These are phyloP conservation scores for Okapia johnstoni DNA, from an alignment of 2,113 vertebrate species.

Conservation along the genomic window DNA sequence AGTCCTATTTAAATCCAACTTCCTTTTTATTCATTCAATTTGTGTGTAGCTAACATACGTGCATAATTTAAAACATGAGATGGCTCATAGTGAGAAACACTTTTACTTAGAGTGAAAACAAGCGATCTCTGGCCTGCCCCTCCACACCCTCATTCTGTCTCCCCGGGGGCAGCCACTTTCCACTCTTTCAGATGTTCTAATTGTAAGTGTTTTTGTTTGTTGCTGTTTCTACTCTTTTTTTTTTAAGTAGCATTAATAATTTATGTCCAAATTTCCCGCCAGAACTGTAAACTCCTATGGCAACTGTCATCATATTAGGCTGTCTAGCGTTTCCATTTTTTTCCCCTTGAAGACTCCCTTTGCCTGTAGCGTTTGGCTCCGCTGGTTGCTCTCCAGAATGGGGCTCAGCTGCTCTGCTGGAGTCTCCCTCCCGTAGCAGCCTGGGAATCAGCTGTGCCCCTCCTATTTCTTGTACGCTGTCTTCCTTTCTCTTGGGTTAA, in stretches of 20 bases:
- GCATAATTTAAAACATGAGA: not conserved
- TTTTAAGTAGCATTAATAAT: not conserved
- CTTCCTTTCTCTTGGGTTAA: not conserved
- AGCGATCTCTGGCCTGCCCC: not conserved
- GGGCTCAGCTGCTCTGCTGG: not conserved
- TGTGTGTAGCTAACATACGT: too few species aligned
- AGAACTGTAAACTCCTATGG: not conserved
- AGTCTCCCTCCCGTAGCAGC: not conserved
- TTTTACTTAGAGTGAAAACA: not conserved
- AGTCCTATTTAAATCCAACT: not conserved
- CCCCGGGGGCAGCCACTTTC: not conserved
- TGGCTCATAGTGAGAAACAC: not conserved
- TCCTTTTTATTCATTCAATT: not conserved
- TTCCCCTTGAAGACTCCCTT: not conserved
- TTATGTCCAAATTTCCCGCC: not conserved
- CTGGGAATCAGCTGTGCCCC: not conserved
- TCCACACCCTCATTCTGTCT: not conserved
- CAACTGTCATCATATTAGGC: not conserved
- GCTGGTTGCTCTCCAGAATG: not conserved
- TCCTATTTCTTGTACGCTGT: rapidly evolving
- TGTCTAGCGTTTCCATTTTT: not conserved
- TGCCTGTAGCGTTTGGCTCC: rapidly evolving
- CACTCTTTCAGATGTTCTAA: not conserved
- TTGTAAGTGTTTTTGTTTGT: not conserved
- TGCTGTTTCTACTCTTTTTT: not conserved